Conservation (phyloP, 2,888 invertebrate genomes). For the Cerastis rubricosa region DNA sequence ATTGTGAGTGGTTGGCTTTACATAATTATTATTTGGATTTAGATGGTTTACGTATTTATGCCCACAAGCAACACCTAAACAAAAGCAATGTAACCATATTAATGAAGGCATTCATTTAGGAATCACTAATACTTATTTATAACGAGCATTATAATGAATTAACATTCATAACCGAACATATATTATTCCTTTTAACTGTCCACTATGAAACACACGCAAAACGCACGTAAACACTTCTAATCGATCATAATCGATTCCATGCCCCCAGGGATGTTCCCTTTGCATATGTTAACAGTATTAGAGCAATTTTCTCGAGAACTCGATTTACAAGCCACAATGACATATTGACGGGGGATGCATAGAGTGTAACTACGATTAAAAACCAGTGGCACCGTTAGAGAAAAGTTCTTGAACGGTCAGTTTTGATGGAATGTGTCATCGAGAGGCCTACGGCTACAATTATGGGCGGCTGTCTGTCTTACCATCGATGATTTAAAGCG, state of each 20-base stretch:
- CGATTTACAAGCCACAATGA: slow-evolving; percentile 85
- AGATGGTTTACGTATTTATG: background rate
- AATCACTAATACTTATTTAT: background rate
- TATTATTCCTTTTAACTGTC: slow-evolving; percentile 5
- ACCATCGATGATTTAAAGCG: slow-evolving; percentile 82
- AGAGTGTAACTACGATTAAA: slow-evolving; percentile 29
- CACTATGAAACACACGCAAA: slow-evolving; percentile 47
- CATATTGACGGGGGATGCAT: slow-evolving; percentile 79
- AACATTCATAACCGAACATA: background rate
- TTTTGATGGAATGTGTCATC: slow-evolving; percentile 89
- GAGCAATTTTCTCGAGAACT: slow-evolving; percentile 85
- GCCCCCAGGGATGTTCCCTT: slow-evolving; percentile 84
- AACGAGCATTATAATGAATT: background rate
- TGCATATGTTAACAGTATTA: slow-evolving; percentile 85
- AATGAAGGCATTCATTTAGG: background rate
- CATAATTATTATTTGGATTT: background rate
- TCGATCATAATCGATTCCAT: slow-evolving; percentile 83
- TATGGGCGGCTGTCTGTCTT: slow-evolving; percentile 78
- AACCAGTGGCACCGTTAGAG: slow-evolving; percentile 71
- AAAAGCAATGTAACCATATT: background rate
- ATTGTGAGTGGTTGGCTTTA: no score
- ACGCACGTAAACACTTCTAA: slow-evolving; percentile 77
- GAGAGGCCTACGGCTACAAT: slow-evolving; percentile 82
- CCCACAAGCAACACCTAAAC: background rate
- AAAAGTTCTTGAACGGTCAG: slow-evolving; percentile 66